These are phyloP conservation scores for Drosophila anomelani DNA, from an alignment of 2,888 invertebrate species.

Conservation along the genomic window DNA sequence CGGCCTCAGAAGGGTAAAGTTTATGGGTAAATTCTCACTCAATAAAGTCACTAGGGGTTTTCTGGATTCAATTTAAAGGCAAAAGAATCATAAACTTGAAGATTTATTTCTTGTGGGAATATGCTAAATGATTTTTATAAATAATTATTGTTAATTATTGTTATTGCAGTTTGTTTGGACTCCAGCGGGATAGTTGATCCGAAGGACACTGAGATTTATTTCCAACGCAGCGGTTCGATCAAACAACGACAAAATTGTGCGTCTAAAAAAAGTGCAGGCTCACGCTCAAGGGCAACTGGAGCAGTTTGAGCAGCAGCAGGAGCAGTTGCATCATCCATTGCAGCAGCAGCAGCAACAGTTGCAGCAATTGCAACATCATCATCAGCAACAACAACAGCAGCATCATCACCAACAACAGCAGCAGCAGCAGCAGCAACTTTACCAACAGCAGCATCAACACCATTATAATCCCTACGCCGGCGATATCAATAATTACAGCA, in stretches of 20 bases:
- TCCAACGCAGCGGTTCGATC: constrained; percentile 1
- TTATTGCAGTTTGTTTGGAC: constrained; percentile 3
- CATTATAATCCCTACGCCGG: constrained; percentile 15
- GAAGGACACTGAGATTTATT: constrained; percentile 17
- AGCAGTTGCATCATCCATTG: constrained; percentile 29
- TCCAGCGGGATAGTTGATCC: not conserved
- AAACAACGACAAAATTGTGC: constrained; percentile 72
- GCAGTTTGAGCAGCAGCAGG: constrained; percentile 73
- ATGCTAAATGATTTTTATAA: not conserved
- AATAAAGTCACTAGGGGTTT: not conserved
- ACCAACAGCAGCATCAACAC: constrained; percentile 22
- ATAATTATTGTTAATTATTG: not conserved
- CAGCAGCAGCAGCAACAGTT: constrained; percentile 38
- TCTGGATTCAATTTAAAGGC: not conserved
- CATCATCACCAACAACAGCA: constrained; percentile 39
- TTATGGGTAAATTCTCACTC: not conserved
- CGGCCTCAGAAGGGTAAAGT: not conserved
- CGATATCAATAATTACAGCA: constrained; percentile 70
- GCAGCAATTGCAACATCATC: constrained; percentile 44
- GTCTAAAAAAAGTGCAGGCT: constrained; percentile 76
- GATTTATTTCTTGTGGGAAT: not conserved
- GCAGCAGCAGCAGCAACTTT: constrained; percentile 15
- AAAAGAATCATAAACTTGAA: no score
- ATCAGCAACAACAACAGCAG: constrained; percentile 36
- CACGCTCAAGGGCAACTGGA: constrained; percentile 79